Percentiles rank a stretch among this genome's conserved stretches.
Evolutionary conservation across 2,888 invertebrate genomes (phyloP).

Genomic region (Dasysyrphus albostriatus): DNA sequence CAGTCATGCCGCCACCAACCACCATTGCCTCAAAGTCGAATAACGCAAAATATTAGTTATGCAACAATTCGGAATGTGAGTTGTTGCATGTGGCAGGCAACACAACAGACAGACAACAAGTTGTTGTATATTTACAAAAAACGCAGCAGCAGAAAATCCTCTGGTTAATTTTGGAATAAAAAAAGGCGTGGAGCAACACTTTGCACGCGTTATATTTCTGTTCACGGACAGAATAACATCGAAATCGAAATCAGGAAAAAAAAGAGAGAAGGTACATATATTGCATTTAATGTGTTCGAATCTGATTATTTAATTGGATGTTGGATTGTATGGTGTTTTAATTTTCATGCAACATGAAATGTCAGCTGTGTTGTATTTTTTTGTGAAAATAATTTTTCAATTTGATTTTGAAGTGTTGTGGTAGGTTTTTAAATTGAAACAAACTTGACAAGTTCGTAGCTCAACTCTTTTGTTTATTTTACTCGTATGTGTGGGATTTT

Average conservation of each 20-base stretch:
- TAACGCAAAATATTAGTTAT: slow-evolving; percentile 55
- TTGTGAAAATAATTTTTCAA: background rate
- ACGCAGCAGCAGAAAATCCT: slow-evolving; percentile 37
- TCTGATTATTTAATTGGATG: slow-evolving; percentile 69
- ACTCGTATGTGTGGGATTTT: too few species aligned
- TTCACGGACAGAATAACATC: slow-evolving; percentile 51
- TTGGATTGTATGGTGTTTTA: slow-evolving; percentile 36
- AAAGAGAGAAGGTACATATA: background rate
- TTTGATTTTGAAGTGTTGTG: background rate
- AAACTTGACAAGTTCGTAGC: slow-evolving; percentile 26
- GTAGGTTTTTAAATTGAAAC: background rate
- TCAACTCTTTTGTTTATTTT: slow-evolving; percentile 33
- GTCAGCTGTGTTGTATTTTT: slow-evolving; percentile 33
- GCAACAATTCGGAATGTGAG: slow-evolving; percentile 44
- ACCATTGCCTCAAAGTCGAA: background rate
- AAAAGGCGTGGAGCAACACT: slow-evolving; percentile 70
- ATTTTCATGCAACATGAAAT: slow-evolving; percentile 52
- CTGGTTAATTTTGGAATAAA: slow-evolving; percentile 30
- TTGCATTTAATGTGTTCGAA: slow-evolving; percentile 60
- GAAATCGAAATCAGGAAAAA: slow-evolving; percentile 21
- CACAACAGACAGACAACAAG: slow-evolving; percentile 18
- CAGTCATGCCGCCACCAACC: background rate
- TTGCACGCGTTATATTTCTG: slow-evolving; percentile 62
- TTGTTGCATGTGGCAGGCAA: slow-evolving; percentile 67
- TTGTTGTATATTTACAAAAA: background rate